Percentiles rank a stretch among this genome's conserved stretches.
phyloP scores from a whole-genome alignment of 2,113 vertebrate genomes.

The Pseudopodoces humilis region DNA sequence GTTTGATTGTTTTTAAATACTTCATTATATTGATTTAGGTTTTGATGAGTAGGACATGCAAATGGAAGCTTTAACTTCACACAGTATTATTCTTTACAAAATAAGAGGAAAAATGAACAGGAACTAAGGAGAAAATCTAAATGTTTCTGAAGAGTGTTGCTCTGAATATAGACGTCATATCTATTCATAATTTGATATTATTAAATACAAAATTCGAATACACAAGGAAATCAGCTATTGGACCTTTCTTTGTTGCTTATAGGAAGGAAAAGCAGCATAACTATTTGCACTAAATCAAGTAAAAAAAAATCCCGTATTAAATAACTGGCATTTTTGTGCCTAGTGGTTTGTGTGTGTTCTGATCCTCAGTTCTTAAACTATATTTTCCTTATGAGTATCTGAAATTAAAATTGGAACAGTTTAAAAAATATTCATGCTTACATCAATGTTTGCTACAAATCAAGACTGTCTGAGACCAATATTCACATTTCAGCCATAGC shows the following conservation, averaged over 20 bases:
- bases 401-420: background rate
- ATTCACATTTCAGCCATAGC: background rate
- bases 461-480: background rate
- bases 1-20: background rate
- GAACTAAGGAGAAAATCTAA: background rate
- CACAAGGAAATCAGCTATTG: background rate
- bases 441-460: background rate
- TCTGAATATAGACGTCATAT: background rate
- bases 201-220: background rate
- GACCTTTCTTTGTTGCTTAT: background rate
- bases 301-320: rapidly evolving
- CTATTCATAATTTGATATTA: background rate
- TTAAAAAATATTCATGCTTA: background rate
- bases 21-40: background rate
- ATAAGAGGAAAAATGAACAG: background rate
- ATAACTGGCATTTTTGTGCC: background rate
- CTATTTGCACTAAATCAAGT: background rate
- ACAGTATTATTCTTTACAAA: background rate
- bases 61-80: background rate
- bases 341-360: background rate
- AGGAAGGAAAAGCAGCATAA: background rate
- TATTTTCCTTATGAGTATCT: background rate
- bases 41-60: background rate
- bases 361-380: background rate
- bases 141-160: background rate